Conservation (phyloP, 2,113 vertebrate species). For the Gallinago jamesoni region DNA sequence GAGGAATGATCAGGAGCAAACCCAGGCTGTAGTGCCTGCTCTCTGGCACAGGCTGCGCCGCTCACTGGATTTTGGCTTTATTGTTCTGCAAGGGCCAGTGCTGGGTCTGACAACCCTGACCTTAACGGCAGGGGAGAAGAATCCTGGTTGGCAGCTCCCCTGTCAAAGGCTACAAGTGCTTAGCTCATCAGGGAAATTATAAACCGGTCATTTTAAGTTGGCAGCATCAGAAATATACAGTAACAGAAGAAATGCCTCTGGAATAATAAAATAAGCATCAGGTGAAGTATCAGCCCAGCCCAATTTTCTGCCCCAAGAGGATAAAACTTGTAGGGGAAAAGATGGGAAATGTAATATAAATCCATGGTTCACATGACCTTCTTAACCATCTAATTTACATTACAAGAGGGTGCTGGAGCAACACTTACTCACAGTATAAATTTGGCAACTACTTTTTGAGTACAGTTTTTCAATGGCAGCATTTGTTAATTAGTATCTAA, state of each 20-base stretch:
- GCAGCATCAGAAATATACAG: not conserved
- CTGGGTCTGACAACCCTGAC: not conserved
- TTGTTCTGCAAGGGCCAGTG: not conserved
- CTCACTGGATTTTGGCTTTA: not conserved
- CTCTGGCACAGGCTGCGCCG: rapidly evolving
- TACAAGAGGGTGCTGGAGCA: not conserved
- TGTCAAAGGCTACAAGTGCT: not conserved
- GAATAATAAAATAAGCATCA: not conserved
- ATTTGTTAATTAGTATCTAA: not conserved
- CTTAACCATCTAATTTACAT: not conserved
- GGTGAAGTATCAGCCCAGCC: not conserved
- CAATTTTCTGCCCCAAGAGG: not conserved
- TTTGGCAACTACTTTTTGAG: not conserved
- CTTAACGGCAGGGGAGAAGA: not conserved
- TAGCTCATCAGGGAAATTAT: not conserved
- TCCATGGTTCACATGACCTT: not conserved
- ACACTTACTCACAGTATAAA: not conserved
- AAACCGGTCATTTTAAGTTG: not conserved
- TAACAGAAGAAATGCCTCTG: not conserved
- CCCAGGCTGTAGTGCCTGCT: not conserved
- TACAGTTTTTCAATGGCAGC: not conserved
- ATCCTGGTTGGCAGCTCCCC: not conserved
- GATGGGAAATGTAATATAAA: not conserved
- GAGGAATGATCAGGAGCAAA: not conserved
- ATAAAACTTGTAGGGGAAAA: not conserved